Evolutionary conservation across 2,888 invertebrate genomes (phyloP).

Genomic region (Anagyrus pseudococci): DNA sequence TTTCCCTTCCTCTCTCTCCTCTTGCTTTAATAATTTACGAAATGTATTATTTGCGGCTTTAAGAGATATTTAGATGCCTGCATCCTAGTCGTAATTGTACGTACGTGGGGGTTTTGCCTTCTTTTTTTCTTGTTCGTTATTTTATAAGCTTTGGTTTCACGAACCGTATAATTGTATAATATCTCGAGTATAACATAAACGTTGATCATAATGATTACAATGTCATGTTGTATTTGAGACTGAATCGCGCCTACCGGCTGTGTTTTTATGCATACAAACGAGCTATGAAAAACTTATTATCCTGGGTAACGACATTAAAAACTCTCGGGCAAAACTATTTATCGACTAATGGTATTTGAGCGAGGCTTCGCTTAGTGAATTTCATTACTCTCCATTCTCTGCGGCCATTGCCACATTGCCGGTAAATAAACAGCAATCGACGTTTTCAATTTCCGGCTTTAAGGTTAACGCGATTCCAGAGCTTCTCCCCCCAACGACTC

Average conservation of each 20-base stretch:
- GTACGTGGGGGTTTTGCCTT: too few species aligned
- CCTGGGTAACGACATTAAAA: conserved; percentile 17
- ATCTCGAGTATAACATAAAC: too few species aligned
- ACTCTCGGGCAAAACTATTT: conserved; percentile 21
- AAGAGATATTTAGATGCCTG: too few species aligned
- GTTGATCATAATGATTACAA: too few species aligned
- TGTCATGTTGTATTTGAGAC: too few species aligned
- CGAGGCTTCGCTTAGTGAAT: not conserved
- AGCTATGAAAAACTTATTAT: conserved; percentile 23
- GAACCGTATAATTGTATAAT: too few species aligned
- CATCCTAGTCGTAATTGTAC: too few species aligned
- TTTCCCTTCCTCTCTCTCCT: too few species aligned
- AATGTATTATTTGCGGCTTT: not conserved
- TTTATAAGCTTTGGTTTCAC: too few species aligned
- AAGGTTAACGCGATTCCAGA: conserved; percentile 21
- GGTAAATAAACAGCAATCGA: conserved; percentile 30
- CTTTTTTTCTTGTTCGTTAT: too few species aligned
- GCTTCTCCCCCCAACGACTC: conserved; percentile 6
- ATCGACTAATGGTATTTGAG: conserved; percentile 15
- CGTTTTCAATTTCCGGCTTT: conserved; percentile 34
- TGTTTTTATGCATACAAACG: not conserved
- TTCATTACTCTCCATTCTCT: conserved; percentile 14
- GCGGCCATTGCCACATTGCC: not conserved
- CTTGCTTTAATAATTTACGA: not conserved
- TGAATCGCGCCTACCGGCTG: too few species aligned